phyloP scores from a whole-genome alignment of 2,797 vertebrate species.

The Mormyrops boulengeri region DNA sequence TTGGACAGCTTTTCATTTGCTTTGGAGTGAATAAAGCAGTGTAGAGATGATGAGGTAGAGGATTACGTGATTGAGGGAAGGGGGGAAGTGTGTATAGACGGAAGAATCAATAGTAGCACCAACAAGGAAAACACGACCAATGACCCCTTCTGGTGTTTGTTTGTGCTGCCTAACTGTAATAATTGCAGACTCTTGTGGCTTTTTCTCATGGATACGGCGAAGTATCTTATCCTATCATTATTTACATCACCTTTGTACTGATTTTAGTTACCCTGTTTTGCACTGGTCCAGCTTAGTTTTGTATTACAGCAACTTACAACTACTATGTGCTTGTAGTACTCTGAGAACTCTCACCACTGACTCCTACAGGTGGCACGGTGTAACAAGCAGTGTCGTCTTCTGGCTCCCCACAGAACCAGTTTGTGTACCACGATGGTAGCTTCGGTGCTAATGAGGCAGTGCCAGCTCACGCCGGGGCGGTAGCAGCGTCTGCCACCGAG shows the following conservation, averaged over 20 bases:
- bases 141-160: neutral
- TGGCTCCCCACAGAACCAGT: slow-evolving; percentile 42
- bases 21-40: neutral
- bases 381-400: neutral
- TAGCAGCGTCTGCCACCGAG: slow-evolving; percentile 58
- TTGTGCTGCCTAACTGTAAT: neutral
- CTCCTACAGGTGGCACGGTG: neutral
- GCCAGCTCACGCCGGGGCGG: slow-evolving; percentile 67
- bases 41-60: neutral
- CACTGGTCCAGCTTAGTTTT: neutral
- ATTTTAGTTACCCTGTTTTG: neutral
- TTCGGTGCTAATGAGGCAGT: slow-evolving; percentile 70
- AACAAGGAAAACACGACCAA: neutral
- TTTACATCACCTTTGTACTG: neutral
- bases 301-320: neutral
- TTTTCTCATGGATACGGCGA: neutral
- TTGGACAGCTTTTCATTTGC: neutral
- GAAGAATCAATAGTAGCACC: neutral
- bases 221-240: neutral
- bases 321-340: neutral
- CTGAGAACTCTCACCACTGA: neutral
- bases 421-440: slow-evolving; percentile 59
- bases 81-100: neutral
- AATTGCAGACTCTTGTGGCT: neutral
- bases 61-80: neutral